These are phyloP conservation scores for Euphonia xanthogaster DNA, from an alignment of 2,797 vertebrate genomes.

Conservation along the genomic window DNA sequence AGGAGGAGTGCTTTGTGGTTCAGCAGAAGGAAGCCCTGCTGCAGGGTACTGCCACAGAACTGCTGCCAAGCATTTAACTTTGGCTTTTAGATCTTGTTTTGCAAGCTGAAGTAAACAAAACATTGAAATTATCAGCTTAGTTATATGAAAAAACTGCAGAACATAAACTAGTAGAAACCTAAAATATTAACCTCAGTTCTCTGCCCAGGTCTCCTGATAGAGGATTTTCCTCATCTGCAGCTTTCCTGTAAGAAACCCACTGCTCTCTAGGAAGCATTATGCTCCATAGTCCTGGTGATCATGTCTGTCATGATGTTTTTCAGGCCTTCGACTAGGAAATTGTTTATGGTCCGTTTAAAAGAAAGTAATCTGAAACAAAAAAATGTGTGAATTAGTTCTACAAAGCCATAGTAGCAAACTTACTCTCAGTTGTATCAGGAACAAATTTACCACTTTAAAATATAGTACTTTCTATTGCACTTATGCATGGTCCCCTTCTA, in stretches of 20 bases:
- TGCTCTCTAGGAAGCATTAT: not conserved
- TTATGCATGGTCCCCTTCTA: not conserved
- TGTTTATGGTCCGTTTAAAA: not conserved
- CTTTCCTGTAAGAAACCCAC: not conserved
- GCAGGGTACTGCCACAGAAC: accelerated
- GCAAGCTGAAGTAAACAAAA: not conserved
- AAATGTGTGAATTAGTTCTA: not conserved
- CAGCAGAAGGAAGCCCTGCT: not conserved
- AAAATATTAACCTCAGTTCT: not conserved
- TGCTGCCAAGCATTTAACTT: not conserved
- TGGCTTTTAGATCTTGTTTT: not conserved
- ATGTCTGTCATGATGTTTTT: not conserved
- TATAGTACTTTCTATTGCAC: not conserved
- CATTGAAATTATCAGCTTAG: not conserved
- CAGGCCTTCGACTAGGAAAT: not conserved
- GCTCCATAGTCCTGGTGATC: not conserved
- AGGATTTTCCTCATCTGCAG: not conserved
- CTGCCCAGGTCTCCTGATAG: not conserved
- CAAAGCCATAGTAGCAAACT: not conserved
- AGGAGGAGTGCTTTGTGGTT: not conserved
- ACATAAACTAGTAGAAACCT: not conserved
- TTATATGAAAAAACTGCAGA: not conserved
- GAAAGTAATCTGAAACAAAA: not conserved
- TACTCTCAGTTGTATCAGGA: not conserved
- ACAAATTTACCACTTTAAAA: not conserved